Conservation (phyloP, 2,113 vertebrate genomes). For the Octodon degus region DNA sequence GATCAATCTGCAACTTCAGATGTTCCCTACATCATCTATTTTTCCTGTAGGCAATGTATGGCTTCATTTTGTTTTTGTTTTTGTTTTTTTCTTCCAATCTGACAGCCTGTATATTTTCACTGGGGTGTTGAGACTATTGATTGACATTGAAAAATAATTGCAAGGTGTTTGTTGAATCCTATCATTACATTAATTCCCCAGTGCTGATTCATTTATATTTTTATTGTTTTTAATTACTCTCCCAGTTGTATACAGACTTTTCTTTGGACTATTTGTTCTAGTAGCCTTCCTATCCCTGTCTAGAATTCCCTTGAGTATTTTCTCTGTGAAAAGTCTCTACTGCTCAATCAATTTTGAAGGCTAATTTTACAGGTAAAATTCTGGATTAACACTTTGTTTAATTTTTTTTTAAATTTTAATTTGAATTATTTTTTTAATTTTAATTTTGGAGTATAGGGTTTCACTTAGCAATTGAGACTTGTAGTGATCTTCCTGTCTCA, state of each 20-base stretch:
- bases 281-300: background rate
- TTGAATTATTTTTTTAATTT: too few relatives aligned
- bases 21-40: background rate
- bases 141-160: background rate
- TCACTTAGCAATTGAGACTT: too few relatives aligned
- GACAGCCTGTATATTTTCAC: background rate
- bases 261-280: background rate
- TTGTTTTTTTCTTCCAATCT: background rate
- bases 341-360: background rate
- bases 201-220: background rate
- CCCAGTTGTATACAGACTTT: background rate
- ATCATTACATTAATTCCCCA: background rate
- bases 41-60: background rate
- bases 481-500: too few relatives aligned
- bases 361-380: background rate
- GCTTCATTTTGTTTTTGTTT: background rate
- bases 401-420: too few relatives aligned
- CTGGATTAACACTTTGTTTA: background rate
- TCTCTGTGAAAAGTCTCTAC: background rate
- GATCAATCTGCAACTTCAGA: too few relatives aligned
- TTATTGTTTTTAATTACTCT: background rate
- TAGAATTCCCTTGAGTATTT: background rate
- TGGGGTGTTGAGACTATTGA: background rate
- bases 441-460: too few relatives aligned
- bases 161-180: background rate